Conservation (phyloP, 2,797 vertebrate genomes). For the Eulemur albifrons region DNA sequence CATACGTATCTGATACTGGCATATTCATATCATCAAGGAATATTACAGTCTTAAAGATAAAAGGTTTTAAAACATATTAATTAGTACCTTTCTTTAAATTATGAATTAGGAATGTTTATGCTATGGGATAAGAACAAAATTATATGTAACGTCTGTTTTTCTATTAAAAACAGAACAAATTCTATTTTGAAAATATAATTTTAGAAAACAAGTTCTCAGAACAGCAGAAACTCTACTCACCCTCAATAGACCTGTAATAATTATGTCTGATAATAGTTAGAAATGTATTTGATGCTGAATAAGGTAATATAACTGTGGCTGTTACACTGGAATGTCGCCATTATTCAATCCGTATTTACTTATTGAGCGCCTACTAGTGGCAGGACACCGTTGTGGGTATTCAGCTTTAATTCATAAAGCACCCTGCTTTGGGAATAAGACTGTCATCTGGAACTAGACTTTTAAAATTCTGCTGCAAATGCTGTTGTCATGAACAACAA, state of each 20-base stretch:
- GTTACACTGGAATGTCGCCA: neutral
- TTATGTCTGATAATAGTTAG: neutral
- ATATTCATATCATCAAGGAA: slow-evolving; percentile 84
- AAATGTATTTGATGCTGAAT: neutral
- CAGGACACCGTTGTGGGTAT: neutral
- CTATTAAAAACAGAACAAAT: neutral
- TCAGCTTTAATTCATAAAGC: neutral
- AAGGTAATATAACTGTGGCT: neutral
- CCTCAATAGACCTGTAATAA: neutral
- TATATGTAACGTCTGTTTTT: neutral
- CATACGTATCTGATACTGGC: slow-evolving; percentile 75
- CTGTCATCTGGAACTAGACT: neutral
- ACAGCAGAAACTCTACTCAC: neutral
- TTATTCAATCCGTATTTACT: neutral
- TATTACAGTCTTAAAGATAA: slow-evolving; percentile 74
- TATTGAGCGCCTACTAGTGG: neutral
- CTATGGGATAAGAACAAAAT: neutral
- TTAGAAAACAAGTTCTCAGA: neutral
- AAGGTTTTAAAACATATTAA: neutral
- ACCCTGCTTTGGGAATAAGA: neutral
- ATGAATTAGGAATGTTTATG: neutral
- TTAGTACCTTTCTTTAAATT: neutral
- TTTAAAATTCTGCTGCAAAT: neutral
- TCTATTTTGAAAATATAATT: neutral
- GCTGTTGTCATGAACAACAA: neutral